A percentile compares a stretch with the other conserved stretches of the same genome.
Conservation (phyloP, 2,888 invertebrate species). For the Phalera bucephala region DNA sequence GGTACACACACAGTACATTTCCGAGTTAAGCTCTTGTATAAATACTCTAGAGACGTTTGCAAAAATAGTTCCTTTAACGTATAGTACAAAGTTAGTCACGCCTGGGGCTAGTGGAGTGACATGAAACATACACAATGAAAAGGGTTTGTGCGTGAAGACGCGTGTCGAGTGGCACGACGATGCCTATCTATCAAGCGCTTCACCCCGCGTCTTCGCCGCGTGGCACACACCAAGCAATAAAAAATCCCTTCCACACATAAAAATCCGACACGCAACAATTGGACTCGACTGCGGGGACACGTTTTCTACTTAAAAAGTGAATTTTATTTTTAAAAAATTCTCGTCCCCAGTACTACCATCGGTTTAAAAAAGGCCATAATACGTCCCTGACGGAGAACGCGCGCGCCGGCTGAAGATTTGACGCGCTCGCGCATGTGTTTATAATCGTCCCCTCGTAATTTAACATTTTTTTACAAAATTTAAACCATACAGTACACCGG, state of each 20-base stretch:
- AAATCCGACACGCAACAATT: slow-evolving; percentile 82
- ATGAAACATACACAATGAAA: slow-evolving; percentile 36
- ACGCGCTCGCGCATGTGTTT: slow-evolving; percentile 82
- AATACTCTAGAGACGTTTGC: slow-evolving; percentile 14
- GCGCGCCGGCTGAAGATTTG: slow-evolving; percentile 82
- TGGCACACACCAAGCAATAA: slow-evolving; percentile 74
- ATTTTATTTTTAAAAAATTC: slow-evolving; percentile 79
- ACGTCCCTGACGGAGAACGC: slow-evolving; percentile 59
- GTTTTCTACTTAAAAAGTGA: slow-evolving; percentile 73
- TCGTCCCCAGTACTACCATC: slow-evolving; percentile 65
- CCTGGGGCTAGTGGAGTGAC: slow-evolving; percentile 39
- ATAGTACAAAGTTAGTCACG: slow-evolving; percentile 26
- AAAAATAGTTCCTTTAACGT: slow-evolving; percentile 18
- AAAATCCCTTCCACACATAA: slow-evolving; percentile 76
- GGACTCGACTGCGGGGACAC: slow-evolving; percentile 74
- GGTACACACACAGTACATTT: too few relatives aligned
- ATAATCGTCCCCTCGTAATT: slow-evolving; percentile 79
- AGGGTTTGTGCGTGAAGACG: slow-evolving; percentile 52
- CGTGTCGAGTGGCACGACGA: slow-evolving; percentile 48
- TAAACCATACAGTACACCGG: slow-evolving; percentile 69
- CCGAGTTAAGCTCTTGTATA: too few relatives aligned
- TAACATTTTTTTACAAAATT: slow-evolving; percentile 70
- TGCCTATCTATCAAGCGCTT: slow-evolving; percentile 44
- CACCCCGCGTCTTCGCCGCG: slow-evolving; percentile 36
- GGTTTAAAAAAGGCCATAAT: slow-evolving; percentile 78